Evolutionary conservation across 2,113 vertebrate genomes (phyloP), one percentile per base, ranked within the genome.

Genomic region (Podocnemis expansa): DNA sequence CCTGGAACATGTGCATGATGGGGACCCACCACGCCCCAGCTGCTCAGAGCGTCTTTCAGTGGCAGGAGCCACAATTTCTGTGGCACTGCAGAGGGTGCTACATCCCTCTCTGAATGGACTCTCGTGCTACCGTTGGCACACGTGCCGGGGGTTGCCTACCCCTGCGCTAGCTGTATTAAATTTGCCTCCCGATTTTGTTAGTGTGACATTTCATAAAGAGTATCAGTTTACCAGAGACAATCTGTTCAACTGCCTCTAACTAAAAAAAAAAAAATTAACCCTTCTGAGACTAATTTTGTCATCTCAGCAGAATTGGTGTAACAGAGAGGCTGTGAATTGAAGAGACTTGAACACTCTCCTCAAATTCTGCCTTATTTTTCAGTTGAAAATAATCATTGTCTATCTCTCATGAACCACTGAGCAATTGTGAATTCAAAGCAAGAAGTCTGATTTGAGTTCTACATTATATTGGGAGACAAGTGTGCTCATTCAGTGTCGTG

Each of bases 381-480:
- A 47, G 7, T 89, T 88, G 58, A 13, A 85, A 79, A 41, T 70
- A 84, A 54, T 55, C 55, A n/a, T 63, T 93, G 84, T 90, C 91
- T 93, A 82, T 89, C 49, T 79, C 67, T 22, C 60, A 1, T 85
- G 78, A 90, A 87, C 90, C 78, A 84, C 1, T 79, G 87, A 93
- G 91, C 82, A 93, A 90, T 90, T 86, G 93, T 12, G 51, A 89
- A n/a, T 89, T 90, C 87, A 83, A 89, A 90, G 73, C 49, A 19
- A 52, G 19, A 47, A 87, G 49, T 93, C 94, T 85, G 80, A 45
- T 17, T 94, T 76, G 25, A 73, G 3, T n/a, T 90, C 14, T 87
- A 83, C 80, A 17, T 78, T 45, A 79, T 5, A 1, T 16, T 94
- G 91, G 79, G 70, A 87, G 43, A 81, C 45, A 79, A 84, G 14